These are phyloP conservation scores for Cepaea hortensis DNA, from an alignment of 2,888 invertebrate genomes.

Conservation along the genomic window DNA sequence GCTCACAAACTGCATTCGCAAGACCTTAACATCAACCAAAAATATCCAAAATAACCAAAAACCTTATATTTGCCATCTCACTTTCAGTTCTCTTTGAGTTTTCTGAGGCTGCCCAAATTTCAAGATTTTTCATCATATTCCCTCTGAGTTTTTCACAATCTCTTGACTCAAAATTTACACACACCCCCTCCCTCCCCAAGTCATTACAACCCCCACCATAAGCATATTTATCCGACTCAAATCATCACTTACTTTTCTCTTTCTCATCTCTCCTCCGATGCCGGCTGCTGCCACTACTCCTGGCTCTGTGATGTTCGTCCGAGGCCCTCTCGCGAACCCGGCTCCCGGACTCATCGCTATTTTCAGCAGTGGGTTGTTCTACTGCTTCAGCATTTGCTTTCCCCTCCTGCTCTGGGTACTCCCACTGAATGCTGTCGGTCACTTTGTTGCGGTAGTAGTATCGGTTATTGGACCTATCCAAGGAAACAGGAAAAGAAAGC, in stretches of 20 bases:
- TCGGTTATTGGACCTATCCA: constrained; percentile 77
- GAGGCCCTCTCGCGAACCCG: constrained; percentile 26
- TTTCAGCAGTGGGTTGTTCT: not conserved
- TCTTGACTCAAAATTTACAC: too few species aligned
- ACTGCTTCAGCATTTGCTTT: not conserved
- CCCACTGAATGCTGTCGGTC: constrained; percentile 82
- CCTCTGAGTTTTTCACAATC: too few species aligned
- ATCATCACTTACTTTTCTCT: constrained; percentile 30
- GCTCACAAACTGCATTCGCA: too few species aligned
- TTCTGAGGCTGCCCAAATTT: too few species aligned
- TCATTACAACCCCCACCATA: too few species aligned
- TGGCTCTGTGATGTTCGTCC: constrained; percentile 16
- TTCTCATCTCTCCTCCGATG: constrained; percentile 43
- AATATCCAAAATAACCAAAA: too few species aligned
- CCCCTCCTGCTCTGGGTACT: constrained; percentile 75
- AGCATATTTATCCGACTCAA: not conserved
- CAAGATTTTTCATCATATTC: too few species aligned
- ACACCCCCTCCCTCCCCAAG: too few species aligned
- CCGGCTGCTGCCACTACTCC: constrained; percentile 29
- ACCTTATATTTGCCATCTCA: too few species aligned
- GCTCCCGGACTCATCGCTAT: constrained; percentile 40
- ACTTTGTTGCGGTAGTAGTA: constrained; percentile 83
- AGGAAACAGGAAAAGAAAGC: constrained; percentile 29
- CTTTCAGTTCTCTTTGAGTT: too few species aligned
- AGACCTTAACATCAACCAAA: too few species aligned